A percentile compares a stretch with the other conserved stretches of the same genome.
Conservation (phyloP, 2,888 invertebrate genomes). For the Linnaemya tessellans region DNA sequence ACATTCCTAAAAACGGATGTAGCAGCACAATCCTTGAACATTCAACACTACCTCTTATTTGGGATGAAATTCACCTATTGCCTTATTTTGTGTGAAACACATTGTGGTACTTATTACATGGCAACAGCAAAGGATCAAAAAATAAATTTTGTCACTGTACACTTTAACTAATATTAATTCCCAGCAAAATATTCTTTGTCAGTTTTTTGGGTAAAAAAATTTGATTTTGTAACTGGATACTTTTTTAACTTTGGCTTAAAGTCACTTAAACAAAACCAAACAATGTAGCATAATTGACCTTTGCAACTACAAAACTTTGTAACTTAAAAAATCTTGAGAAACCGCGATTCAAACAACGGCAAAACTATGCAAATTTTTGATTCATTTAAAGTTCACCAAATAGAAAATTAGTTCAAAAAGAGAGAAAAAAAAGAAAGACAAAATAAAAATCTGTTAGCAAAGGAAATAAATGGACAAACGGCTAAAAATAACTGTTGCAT, state of each 20-base stretch:
- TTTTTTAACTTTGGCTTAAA: background rate
- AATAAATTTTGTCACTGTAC: too few species aligned
- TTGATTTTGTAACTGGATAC: background rate
- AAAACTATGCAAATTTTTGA: constrained; percentile 70
- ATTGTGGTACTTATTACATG: too few species aligned
- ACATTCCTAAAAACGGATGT: too few species aligned
- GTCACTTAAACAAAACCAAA: background rate
- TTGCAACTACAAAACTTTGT: constrained; percentile 30
- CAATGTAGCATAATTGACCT: constrained; percentile 35
- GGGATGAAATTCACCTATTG: too few species aligned
- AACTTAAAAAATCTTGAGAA: constrained; percentile 26
- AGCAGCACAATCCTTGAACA: too few species aligned
- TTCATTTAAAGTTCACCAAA: constrained; percentile 58
- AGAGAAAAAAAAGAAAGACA: too few species aligned
- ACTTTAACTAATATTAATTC: too few species aligned
- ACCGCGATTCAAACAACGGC: constrained; percentile 61
- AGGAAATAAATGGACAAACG: constrained; percentile 43
- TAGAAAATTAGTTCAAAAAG: constrained; percentile 18
- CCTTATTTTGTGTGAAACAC: too few species aligned
- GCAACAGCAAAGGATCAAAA: too few species aligned
- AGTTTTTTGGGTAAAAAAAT: background rate
- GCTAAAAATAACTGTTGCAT: constrained; percentile 71
- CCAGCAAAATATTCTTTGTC: too few species aligned
- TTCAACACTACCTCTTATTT: too few species aligned
- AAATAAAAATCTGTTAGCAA: too few species aligned